phyloP scores from a whole-genome alignment of 2,888 invertebrate species.

The Clusia tigrina region DNA sequence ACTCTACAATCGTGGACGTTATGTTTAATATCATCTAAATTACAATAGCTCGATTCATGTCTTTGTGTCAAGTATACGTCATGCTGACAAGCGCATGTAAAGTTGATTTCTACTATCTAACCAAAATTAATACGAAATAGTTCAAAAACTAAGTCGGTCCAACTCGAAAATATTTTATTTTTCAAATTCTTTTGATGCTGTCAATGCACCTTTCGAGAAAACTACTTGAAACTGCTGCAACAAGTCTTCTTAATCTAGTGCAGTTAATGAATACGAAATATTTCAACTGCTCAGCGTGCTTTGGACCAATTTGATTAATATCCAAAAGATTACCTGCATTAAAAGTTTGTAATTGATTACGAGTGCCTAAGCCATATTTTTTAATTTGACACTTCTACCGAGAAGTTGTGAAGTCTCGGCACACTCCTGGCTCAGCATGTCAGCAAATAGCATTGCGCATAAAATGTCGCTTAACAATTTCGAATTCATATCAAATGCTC shows the following conservation, averaged over 20 bases:
- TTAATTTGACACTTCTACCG: background rate
- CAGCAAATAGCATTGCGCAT: background rate
- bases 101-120: too few species aligned
- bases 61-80: too few species aligned
- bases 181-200: background rate
- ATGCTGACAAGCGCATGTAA: too few species aligned
- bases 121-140: too few species aligned
- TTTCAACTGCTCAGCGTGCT: too few species aligned
- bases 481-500: constrained; percentile 4
- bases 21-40: too few species aligned
- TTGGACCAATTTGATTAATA: background rate
- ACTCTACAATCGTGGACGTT: too few species aligned
- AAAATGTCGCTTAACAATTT: constrained; percentile 5
- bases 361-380: background rate
- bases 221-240: too few species aligned
- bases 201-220: too few species aligned
- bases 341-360: constrained; percentile 6
- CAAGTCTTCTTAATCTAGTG: background rate
- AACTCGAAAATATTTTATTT: background rate
- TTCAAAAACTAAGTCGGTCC: background rate
- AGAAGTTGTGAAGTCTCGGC: background rate
- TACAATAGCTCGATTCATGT: too few species aligned
- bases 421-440: background rate
- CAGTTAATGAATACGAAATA: background rate
- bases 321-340: background rate